Evolutionary conservation across 1,140 invertebrate species (phyloP).

Genomic region (Philaenus spumarius): DNA sequence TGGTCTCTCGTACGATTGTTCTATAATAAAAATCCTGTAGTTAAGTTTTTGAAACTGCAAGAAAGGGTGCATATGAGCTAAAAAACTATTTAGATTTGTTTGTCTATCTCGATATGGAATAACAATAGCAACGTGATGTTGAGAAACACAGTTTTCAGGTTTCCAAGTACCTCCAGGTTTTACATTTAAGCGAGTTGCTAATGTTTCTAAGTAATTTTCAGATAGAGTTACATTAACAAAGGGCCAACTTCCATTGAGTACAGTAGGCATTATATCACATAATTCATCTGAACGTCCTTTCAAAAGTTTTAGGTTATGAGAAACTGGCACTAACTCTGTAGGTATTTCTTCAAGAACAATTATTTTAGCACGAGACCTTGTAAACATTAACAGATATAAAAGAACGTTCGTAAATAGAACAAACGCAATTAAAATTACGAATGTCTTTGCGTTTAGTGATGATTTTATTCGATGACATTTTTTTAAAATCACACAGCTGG

Average conservation of each 20-base stretch:
- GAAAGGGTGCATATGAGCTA: constrained; percentile 86
- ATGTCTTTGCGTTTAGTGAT: too few species aligned
- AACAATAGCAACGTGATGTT: constrained; percentile 76
- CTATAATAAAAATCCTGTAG: constrained; percentile 84
- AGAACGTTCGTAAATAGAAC: not conserved
- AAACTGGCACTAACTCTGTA: constrained; percentile 8
- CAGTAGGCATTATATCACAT: constrained; percentile 9
- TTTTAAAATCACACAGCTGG: not conserved
- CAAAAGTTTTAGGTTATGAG: not conserved
- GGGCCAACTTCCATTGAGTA: constrained; percentile 6
- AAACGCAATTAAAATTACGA: too few species aligned
- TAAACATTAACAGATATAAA: constrained; percentile 9
- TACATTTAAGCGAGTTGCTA: constrained; percentile 18
- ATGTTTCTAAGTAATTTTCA: constrained; percentile 7
- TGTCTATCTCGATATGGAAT: constrained; percentile 82
- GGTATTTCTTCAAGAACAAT: constrained; percentile 9
- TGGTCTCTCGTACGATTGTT: constrained; percentile 68
- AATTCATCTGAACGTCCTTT: not conserved
- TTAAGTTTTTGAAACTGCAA: constrained; percentile 78
- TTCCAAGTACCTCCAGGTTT: constrained; percentile 58
- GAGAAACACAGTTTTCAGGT: constrained; percentile 63
- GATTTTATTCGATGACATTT: too few species aligned
- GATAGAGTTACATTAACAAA: not conserved
- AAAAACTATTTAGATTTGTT: constrained; percentile 69
- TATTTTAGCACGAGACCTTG: constrained; percentile 6